Conservation (phyloP, 2,888 invertebrate genomes). For the Synergus itoensis region DNA sequence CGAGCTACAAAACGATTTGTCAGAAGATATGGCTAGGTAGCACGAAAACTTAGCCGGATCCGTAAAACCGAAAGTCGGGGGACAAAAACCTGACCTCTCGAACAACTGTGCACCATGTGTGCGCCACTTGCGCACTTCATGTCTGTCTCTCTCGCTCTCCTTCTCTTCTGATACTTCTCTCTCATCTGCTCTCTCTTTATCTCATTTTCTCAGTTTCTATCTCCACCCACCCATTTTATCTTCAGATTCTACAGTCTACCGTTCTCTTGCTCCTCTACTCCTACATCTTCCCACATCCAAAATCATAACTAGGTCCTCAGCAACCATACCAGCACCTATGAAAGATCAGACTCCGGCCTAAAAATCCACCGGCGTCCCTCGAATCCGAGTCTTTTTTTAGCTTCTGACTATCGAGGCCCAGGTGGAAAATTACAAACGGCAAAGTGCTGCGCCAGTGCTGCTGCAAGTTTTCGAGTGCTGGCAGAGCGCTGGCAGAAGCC, state of each 20-base stretch:
- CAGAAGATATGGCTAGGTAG: constrained; percentile 49
- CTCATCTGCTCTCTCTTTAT: constrained; percentile 55
- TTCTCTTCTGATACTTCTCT: constrained; percentile 39
- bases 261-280: not conserved
- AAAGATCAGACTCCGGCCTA: constrained; percentile 12
- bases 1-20: constrained; percentile 9
- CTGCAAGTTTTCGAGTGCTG: too few species aligned
- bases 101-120: constrained; percentile 78
- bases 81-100: constrained; percentile 77
- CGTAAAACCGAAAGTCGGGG: constrained; percentile 72
- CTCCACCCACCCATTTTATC: constrained; percentile 30
- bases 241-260: not conserved
- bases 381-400: constrained; percentile 31
- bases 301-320: constrained; percentile 32
- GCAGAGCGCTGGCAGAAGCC: too few species aligned
- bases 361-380: constrained; percentile 15
- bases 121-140: constrained; percentile 73
- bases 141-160: constrained; percentile 48
- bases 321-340: constrained; percentile 23
- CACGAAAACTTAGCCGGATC: constrained; percentile 63
- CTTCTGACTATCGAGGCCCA: constrained; percentile 17
- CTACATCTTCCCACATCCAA: constrained; percentile 7
- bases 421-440: too few species aligned
- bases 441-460: too few species aligned
- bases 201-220: constrained; percentile 11